Evolutionary conservation across 2,888 invertebrate species (phyloP).

Genomic region (Melanargia galathea): DNA sequence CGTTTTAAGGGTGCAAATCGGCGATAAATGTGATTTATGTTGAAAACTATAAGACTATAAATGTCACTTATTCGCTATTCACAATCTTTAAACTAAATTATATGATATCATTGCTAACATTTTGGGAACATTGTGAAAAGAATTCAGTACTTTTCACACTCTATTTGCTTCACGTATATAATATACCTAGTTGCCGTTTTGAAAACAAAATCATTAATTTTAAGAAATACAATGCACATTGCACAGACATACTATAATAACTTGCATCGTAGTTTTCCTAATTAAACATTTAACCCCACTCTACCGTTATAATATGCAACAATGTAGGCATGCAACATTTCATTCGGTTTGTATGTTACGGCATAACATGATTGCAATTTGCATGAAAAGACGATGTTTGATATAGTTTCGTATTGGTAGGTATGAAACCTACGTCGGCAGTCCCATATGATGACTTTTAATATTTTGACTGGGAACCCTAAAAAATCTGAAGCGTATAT

Average conservation of each 20-base stretch:
- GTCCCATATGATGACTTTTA: not conserved
- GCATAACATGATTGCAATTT: constrained; percentile 8
- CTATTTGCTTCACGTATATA: too few relatives aligned
- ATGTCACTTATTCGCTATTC: too few relatives aligned
- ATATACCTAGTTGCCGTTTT: too few relatives aligned
- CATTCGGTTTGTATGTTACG: constrained; percentile 3
- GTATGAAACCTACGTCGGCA: too few relatives aligned
- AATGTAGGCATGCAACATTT: not conserved
- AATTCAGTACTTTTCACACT: too few relatives aligned
- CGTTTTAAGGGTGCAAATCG: not conserved
- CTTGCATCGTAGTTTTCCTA: not conserved
- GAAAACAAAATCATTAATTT: too few relatives aligned
- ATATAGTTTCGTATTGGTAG: not conserved
- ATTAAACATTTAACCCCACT: not conserved
- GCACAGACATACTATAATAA: not conserved
- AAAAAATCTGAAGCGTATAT: not conserved
- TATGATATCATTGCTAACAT: too few relatives aligned
- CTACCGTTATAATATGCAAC: not conserved
- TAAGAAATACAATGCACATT: too few relatives aligned
- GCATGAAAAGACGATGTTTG: not conserved
- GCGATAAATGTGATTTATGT: too few relatives aligned
- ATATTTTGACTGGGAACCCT: not conserved
- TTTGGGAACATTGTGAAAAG: too few relatives aligned
- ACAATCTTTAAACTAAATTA: too few relatives aligned
- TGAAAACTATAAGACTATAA: too few relatives aligned